Evolutionary conservation across 2,797 vertebrate species (phyloP).

Genomic region (Lates japonicus): DNA sequence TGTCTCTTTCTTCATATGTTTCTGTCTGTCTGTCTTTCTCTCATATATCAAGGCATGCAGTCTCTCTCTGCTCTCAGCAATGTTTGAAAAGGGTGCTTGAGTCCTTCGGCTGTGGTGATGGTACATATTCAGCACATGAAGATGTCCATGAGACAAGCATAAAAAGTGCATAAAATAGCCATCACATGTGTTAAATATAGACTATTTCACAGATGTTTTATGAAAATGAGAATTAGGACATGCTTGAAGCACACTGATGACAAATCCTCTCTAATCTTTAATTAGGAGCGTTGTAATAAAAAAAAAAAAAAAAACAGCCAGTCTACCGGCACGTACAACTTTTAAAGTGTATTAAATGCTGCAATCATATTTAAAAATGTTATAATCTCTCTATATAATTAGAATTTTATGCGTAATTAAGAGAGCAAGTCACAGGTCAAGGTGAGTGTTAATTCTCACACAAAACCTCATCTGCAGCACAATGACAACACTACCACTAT

Average conservation of each 20-base stretch:
- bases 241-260: slow-evolving; percentile 86
- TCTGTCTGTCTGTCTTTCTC: slow-evolving; percentile 38
- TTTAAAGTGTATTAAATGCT: slow-evolving; percentile 91
- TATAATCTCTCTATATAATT: slow-evolving; percentile 90
- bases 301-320: slow-evolving; percentile 73
- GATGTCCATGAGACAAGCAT: slow-evolving; percentile 66
- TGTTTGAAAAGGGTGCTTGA: slow-evolving; percentile 69
- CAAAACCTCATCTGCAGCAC: slow-evolving; percentile 81
- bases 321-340: slow-evolving; percentile 85
- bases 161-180: slow-evolving; percentile 77
- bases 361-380: slow-evolving; percentile 89
- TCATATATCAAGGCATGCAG: slow-evolving; percentile 53
- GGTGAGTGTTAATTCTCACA: slow-evolving; percentile 87
- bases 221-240: slow-evolving; percentile 90
- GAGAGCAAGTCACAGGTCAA: slow-evolving; percentile 86
- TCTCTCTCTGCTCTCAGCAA: slow-evolving; percentile 32
- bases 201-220: slow-evolving; percentile 88
- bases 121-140: slow-evolving; percentile 60
- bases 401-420: slow-evolving; percentile 88
- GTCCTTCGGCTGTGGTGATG: slow-evolving; percentile 53
- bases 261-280: slow-evolving; percentile 90
- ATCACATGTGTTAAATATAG: slow-evolving; percentile 83
- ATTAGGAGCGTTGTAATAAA: slow-evolving; percentile 86
- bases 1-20: slow-evolving; percentile 55
- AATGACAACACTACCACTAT: slow-evolving; percentile 80